Conservation (phyloP, 2,113 vertebrate species). For the Clarias batrachus region DNA sequence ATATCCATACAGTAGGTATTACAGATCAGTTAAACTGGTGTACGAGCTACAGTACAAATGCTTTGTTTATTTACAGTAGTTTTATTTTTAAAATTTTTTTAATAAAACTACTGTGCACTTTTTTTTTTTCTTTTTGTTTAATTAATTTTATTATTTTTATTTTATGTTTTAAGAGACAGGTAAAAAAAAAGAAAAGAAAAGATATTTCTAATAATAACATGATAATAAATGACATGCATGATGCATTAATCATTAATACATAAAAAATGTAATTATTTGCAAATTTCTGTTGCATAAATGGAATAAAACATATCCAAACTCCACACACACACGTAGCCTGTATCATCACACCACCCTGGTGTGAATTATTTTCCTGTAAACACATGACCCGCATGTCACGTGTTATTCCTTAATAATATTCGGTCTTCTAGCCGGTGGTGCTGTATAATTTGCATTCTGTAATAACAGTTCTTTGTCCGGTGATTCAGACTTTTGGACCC, state of each 20-base stretch:
- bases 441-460: not conserved
- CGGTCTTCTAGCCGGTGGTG: not conserved
- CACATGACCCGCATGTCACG: not conserved
- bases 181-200: too few relatives aligned
- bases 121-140: too few relatives aligned
- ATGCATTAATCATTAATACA: not conserved
- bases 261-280: not conserved
- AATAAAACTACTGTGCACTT: not conserved
- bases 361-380: not conserved
- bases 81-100: not conserved
- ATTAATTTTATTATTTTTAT: too few relatives aligned
- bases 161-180: too few relatives aligned
- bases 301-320: not conserved
- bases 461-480: not conserved
- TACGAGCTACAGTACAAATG: not conserved
- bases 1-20: too few relatives aligned
- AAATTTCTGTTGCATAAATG: not conserved
- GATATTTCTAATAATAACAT: too few relatives aligned
- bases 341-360: not conserved
- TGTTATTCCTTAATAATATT: not conserved
- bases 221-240: not conserved
- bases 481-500: not conserved
- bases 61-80: not conserved
- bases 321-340: not conserved
- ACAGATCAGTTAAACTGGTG: too few relatives aligned